Evolutionary conservation across 2,113 vertebrate species (phyloP).

Genomic region (Halichoerus grypus): DNA sequence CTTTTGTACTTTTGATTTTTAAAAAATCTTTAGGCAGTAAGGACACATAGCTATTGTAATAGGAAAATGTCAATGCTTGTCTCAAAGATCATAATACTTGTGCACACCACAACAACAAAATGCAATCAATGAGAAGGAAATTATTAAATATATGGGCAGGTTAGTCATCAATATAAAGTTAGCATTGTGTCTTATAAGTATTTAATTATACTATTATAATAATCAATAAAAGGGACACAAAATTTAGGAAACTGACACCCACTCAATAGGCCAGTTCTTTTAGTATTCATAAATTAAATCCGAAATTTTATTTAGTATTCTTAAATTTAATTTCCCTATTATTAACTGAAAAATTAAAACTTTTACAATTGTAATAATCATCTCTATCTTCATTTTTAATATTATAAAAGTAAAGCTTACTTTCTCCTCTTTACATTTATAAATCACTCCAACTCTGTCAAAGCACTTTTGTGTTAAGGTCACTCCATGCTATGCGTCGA

Average conservation of each 20-base stretch:
- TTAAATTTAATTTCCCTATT: neutral
- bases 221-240: neutral
- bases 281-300: neutral
- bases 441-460: neutral
- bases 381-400: neutral
- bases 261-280: neutral
- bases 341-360: neutral
- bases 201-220: neutral
- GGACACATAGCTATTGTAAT: neutral
- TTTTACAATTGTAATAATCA: neutral
- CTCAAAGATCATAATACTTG: neutral
- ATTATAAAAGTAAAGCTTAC: neutral
- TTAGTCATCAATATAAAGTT: neutral
- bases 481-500: neutral
- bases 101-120: neutral
- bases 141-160: neutral
- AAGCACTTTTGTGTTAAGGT: neutral
- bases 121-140: neutral
- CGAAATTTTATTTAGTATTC: neutral
- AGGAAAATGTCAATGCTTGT: neutral
- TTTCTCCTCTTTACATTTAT: neutral
- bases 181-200: neutral
- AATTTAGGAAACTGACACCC: neutral
- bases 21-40: neutral
- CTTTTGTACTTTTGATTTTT: neutral